Base-by-base conservation (phyloP, 2,113 vertebrate genomes). In the Megatriorchis doriae region DNA sequence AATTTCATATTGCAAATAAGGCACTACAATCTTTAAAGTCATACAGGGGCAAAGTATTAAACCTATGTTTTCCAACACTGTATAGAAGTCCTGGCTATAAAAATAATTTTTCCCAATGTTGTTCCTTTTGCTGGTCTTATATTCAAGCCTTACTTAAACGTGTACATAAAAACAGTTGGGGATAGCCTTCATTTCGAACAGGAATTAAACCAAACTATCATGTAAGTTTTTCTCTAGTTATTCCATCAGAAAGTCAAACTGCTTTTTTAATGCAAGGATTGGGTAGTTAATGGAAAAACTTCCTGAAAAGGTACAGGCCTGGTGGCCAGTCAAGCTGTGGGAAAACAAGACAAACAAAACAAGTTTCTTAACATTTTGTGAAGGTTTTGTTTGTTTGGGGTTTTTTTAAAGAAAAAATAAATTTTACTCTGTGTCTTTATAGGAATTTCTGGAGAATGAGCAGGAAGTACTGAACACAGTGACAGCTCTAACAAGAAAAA, bases 371-470 rank as follows among this genome's bases (percentile, higher is more conserved):
- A 61, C 9, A 22, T 48, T 58, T 66, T 56, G 36, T 63, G 27
- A 68, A 58, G 13, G 1, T 17, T 4, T 5, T 31, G 47, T 48
- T 62, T 34, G 68, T 72, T 48, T 22, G 17, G 15, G 15, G 6
- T 27, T 16, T 25, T 23, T 63, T 48, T 31, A 42, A 43, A 67
- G 25, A 42, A 65, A 81, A 77, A 52, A 26, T 9, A 15, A 75
- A 47, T 43, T 66, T 22, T 47, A 22, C 11, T 65, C 18, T 27
- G 13, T 81, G 43, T 71, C 13, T 25, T 70, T 67, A 50, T 53
- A 97, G 93, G 77, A 97, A 53, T 94, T 97, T 93, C n/a, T 89
- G 56, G 34, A 77, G 21, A 66, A 48, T 13, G 89, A 98, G 63
- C 84, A 97, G 47, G 83, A 95, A 36, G 77, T 89, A 26, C 62